phyloP scores from a whole-genome alignment of 2,888 invertebrate species.

The Drosophila mimetica region DNA sequence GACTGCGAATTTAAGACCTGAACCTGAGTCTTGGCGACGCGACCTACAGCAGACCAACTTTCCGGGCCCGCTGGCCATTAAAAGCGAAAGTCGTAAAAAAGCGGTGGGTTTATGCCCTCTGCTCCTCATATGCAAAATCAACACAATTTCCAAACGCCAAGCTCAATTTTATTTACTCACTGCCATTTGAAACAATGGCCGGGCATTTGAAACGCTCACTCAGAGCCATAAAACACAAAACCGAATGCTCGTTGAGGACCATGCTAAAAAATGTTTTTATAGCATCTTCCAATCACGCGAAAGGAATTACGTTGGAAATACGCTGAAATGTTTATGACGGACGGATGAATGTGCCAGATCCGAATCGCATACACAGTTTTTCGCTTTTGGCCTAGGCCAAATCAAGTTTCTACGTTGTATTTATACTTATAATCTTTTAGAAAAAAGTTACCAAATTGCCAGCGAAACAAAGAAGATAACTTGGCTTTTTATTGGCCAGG shows the following conservation, averaged over 20 bases:
- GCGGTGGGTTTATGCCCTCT: conserved; percentile 33
- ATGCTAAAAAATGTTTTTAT: conserved; percentile 30
- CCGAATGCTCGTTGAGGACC: conserved; percentile 5
- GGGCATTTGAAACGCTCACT: conserved; percentile 63
- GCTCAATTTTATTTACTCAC: conserved; percentile 66
- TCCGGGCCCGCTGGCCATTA: conserved; percentile 51
- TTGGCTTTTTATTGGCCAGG: conserved; percentile 60
- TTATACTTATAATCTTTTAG: conserved; percentile 64
- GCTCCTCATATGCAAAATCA: conserved; percentile 75
- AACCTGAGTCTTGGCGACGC: conserved; percentile 30
- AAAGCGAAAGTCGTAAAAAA: conserved; percentile 75
- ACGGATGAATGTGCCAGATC: conserved; percentile 28
- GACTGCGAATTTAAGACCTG: conserved; percentile 16
- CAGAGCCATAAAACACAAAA: conserved; percentile 39
- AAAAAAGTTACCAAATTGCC: conserved; percentile 60
- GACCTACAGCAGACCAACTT: conserved; percentile 69
- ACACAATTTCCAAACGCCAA: conserved; percentile 52
- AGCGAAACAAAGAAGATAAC: conserved; percentile 37
- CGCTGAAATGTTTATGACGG: conserved; percentile 70
- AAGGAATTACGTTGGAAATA: conserved; percentile 46
- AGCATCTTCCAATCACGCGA: conserved; percentile 49
- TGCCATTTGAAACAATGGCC: conserved; percentile 58
- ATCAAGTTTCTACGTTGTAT: conserved; percentile 72
- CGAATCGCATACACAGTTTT: conserved; percentile 17
- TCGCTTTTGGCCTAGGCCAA: conserved; percentile 49